These are phyloP conservation scores for Drosophila kohkoa DNA, from an alignment of 1,140 invertebrate genomes.

Conservation along the genomic window DNA sequence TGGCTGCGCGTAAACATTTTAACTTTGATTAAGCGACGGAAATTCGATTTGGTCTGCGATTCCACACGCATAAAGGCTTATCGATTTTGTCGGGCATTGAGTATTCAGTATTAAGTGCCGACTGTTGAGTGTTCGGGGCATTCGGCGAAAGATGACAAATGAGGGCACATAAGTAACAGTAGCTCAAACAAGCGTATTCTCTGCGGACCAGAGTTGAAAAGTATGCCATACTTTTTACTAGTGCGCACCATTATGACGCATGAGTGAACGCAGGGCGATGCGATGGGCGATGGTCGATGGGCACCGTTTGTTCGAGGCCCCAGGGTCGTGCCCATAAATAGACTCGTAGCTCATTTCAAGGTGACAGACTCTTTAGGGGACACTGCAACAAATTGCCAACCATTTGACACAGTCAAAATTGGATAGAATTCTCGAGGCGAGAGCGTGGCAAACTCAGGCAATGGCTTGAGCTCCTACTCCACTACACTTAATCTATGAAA, in stretches of 20 bases:
- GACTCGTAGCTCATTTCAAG: slow-evolving; percentile 60
- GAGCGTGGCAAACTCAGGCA: slow-evolving; percentile 6
- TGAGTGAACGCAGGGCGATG: slow-evolving; percentile 26
- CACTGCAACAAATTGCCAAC: slow-evolving; percentile 73
- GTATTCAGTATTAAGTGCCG: slow-evolving; percentile 7
- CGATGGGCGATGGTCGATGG: neutral
- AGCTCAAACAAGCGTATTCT: slow-evolving; percentile 18
- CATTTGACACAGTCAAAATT: slow-evolving; percentile 77
- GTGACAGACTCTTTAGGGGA: slow-evolving; percentile 72
- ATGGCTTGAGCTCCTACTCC: slow-evolving; percentile 17
- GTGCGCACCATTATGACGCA: slow-evolving; percentile 38
- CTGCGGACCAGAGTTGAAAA: slow-evolving; percentile 13
- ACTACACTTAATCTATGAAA: slow-evolving; percentile 66
- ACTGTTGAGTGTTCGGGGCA: slow-evolving; percentile 13
- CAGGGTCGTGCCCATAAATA: slow-evolving; percentile 40
- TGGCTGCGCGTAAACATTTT: slow-evolving; percentile 62
- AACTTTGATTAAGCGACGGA: slow-evolving; percentile 78
- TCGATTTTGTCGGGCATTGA: slow-evolving; percentile 55
- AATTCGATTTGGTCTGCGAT: slow-evolving; percentile 72
- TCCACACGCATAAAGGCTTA: slow-evolving; percentile 61
- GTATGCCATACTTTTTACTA: slow-evolving; percentile 50
- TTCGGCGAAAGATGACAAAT: slow-evolving; percentile 67
- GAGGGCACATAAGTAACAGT: slow-evolving; percentile 53
- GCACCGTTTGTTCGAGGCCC: neutral
- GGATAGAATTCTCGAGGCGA: neutral